A percentile compares a stretch with the other conserved stretches of the same genome.
These are phyloP conservation scores for Empis stercorea DNA, from an alignment of 2,888 invertebrate species.

Conservation along the genomic window DNA sequence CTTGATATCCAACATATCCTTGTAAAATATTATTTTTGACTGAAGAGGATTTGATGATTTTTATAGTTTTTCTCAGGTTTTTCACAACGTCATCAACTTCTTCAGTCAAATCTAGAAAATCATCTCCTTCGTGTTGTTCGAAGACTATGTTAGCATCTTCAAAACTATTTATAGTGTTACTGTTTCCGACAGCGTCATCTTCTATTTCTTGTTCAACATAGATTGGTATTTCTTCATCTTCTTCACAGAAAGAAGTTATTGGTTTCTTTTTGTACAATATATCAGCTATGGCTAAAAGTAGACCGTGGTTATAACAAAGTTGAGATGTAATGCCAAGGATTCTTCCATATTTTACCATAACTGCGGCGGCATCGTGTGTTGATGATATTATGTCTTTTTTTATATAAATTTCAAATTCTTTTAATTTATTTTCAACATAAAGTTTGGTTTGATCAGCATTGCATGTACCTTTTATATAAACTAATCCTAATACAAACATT, in stretches of 20 bases:
- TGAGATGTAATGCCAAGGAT: slow-evolving; percentile 1
- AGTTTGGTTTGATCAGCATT: slow-evolving; percentile 1
- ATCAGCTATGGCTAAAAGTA: not conserved
- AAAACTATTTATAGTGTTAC: not conserved
- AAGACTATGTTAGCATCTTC: not conserved
- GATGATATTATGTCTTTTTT: not conserved
- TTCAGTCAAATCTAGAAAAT: too few species aligned
- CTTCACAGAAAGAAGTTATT: not conserved
- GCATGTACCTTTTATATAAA: not conserved
- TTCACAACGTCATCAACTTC: not conserved
- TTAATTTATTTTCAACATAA: slow-evolving; percentile 1
- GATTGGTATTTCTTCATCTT: not conserved
- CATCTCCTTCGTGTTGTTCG: too few species aligned
- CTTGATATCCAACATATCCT: not conserved
- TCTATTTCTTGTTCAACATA: not conserved
- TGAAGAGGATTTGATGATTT: not conserved
- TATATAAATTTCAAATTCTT: not conserved
- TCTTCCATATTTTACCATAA: slow-evolving; percentile 1
- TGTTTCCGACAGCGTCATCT: not conserved
- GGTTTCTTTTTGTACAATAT: not conserved
- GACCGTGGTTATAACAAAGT: not conserved
- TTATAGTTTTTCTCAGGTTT: not conserved
- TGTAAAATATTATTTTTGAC: not conserved
- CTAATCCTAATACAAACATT: slow-evolving; percentile 1
- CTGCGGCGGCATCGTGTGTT: slow-evolving; percentile 1